Evolutionary conservation across 2,888 invertebrate species (phyloP), one percentile per base, ranked within the genome.

Genomic region (Gortyna flavago): DNA sequence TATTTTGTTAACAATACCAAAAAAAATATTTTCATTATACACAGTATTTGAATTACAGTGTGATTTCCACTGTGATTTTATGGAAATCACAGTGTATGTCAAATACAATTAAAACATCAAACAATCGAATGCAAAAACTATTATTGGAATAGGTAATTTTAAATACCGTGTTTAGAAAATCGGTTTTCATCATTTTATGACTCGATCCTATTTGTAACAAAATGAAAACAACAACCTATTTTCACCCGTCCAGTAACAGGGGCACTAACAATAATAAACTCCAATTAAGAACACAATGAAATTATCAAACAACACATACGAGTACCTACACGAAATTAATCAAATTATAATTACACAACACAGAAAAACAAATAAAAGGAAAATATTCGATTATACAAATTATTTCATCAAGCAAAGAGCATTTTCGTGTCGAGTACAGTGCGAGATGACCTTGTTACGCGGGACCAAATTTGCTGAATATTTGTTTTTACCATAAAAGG

Each of bases 401-500:
- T 90, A 89, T 89, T 89, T 91, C 90, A 92, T 92, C 76, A 87
- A 79, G 81, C 83, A 85, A 90, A 92, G 83, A 92, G 92, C 90
- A 76, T 92, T 93, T 83, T 86, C 87, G 81, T 92, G 91, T 93
- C 87, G 80, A 81, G 83, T 79, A 84, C 75, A 88, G 87, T 84
- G 71, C 73, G 70, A 69, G 54, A 71, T 79, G 83, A 82, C 81
- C 83, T 83, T 84, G 87, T 86, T 81, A 80, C 62, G 79, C 66
- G 81, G 74, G 67, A 67, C 75, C 57, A 61, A 65, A 81, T 82
- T 84, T 75, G 59, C 57, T 41, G 72, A 79, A 85, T 81, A 85
- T 84, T 85, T 79, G 77, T 64, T 84, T 85, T 76, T 68, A 73
- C 66, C 79, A 71, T 77, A 80, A 80, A 82, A 79, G 68, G 64